Conservation (phyloP, 2,113 vertebrate genomes). For the Chloebia gouldiae region DNA sequence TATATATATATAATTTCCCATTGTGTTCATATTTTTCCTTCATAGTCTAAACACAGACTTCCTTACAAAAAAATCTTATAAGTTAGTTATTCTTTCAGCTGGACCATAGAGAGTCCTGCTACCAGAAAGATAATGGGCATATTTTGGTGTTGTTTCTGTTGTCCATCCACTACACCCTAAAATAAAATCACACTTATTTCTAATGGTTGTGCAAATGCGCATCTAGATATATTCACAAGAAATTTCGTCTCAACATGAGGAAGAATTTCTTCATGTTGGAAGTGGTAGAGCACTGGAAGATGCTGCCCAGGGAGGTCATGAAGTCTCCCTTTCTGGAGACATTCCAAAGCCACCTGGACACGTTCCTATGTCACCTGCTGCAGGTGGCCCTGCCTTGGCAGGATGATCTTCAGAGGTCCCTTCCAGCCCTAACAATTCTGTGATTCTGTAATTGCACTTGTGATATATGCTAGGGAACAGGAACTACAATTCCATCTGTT, state of each 20-base stretch:
- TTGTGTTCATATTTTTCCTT: neutral
- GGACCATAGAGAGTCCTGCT: neutral
- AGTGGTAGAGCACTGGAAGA: neutral
- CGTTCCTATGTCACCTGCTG: neutral
- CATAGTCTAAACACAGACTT: neutral
- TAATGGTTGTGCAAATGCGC: neutral
- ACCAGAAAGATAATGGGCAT: neutral
- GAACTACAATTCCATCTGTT: neutral
- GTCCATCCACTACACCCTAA: neutral
- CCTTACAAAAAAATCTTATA: neutral
- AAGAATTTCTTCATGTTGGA: neutral
- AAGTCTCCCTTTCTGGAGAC: neutral
- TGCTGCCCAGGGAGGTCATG: rapidly evolving
- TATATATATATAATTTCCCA: neutral
- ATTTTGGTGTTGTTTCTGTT: neutral
- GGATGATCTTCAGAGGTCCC: neutral
- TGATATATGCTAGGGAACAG: neutral
- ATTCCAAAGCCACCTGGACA: neutral
- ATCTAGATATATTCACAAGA: neutral
- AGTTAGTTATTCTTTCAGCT: neutral
- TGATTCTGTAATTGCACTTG: neutral
- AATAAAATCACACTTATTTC: neutral
- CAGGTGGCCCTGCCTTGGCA: neutral
- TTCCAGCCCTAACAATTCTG: neutral
- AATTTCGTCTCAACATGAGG: neutral